Evolutionary conservation across 2,113 vertebrate genomes (phyloP), one percentile per base, ranked within the genome.

Genomic region (Tragelaphus buxtoni): DNA sequence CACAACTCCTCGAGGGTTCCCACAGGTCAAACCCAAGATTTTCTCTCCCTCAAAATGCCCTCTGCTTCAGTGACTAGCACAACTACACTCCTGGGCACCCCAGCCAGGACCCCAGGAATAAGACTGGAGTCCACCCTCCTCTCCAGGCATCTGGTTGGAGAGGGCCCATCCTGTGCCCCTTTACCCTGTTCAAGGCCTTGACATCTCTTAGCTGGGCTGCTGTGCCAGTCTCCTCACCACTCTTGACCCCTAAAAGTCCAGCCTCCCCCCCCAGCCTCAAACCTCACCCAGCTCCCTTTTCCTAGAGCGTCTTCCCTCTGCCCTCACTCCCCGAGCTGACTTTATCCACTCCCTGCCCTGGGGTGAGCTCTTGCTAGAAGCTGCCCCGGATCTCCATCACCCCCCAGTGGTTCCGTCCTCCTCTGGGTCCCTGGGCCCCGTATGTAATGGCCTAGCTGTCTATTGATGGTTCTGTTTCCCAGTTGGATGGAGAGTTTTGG

Each of bases 241-340:
- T 5, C 42, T 7, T 76, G 22, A 28, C 18, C n/a, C 18, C 17
- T n/a, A 10, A 20, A 10, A 10, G 2, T 18, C 42, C 8, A 22
- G 32, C 7, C 30, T 22, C 4, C 32, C 47, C 8, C 30, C 0
- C 2, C 2, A 1, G 4, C 2, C 4, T n/a, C 0, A 4, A 35
- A 35, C 18, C 17, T 45, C 9, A 3, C 16, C 30, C 1, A 47
- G 9, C 4, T 69, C 45, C 17, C 26, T 63, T 1, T 45, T 20
- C 35, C 16, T 2, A 20, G 20, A 24, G 49, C 0, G 0, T 18
- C 58, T 79, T 3, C 35, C 14, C 16, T 63, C 49, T 10, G 7
- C 9, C 20, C 16, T 56, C 11, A 12, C 60, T 87, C 20, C 53
- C 22, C 2, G 5, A 10, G 20, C 13, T 74, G 55, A 26, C 28